Conservation (phyloP, 2,113 vertebrate species). For the Egretta garzetta region DNA sequence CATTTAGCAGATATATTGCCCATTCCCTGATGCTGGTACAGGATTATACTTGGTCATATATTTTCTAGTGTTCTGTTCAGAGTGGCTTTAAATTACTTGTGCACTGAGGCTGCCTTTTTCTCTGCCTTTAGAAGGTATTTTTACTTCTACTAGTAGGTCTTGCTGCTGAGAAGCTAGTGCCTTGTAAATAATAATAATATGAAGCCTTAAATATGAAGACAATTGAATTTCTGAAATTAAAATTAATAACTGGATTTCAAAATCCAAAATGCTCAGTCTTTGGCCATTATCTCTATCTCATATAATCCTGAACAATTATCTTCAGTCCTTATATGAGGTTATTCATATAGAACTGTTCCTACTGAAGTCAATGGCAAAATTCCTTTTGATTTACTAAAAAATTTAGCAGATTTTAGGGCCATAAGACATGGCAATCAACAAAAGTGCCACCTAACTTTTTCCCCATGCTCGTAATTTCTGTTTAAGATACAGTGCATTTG, state of each 20-base stretch:
- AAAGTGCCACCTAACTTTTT: background rate
- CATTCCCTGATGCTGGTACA: background rate
- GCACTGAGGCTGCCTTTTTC: background rate
- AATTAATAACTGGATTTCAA: background rate
- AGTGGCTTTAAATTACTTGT: conserved; percentile 19
- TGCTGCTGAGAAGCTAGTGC: background rate
- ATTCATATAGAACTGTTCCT: background rate
- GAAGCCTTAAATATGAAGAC: background rate
- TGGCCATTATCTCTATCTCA: background rate
- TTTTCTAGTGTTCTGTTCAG: background rate
- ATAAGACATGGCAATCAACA: background rate
- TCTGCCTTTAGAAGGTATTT: background rate
- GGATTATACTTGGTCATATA: background rate
- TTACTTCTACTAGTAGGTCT: background rate
- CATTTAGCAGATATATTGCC: background rate
- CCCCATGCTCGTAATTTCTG: background rate
- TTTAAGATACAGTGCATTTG: background rate
- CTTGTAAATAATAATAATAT: background rate
- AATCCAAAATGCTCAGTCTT: background rate
- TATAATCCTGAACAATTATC: background rate
- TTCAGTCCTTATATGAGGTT: background rate
- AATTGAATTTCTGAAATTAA: background rate
- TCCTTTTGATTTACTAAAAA: background rate
- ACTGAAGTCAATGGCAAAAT: background rate
- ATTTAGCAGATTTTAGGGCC: background rate